phyloP scores from a whole-genome alignment of 2,113 vertebrate species.

The Ammodramus savannarum region DNA sequence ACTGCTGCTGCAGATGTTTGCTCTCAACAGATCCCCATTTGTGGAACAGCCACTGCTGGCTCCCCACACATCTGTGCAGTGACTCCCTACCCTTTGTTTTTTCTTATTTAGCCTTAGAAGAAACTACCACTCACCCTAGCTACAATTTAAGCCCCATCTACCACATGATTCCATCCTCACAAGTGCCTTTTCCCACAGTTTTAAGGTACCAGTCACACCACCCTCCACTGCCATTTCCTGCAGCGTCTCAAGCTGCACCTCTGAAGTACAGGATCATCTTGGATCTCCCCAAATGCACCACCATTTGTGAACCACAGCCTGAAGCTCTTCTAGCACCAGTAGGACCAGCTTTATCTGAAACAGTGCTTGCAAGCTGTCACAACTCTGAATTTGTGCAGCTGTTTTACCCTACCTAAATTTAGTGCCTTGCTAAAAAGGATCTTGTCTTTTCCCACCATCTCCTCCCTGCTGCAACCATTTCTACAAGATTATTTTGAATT shows the following conservation, averaged over 20 bases:
- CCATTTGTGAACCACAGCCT: neutral
- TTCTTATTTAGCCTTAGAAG: neutral
- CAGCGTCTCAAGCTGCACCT: neutral
- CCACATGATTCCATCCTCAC: neutral
- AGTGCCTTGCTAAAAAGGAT: neutral
- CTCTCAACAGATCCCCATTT: neutral
- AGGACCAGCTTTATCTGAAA: neutral
- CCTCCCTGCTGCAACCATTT: neutral
- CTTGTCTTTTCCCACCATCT: neutral
- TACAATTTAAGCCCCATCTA: neutral
- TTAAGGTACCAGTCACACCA: accelerated
- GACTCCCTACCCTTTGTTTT: neutral
- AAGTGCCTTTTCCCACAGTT: neutral
- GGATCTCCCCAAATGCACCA: neutral
- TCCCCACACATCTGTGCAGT: neutral
- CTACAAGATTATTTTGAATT: neutral
- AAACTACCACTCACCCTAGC: neutral
- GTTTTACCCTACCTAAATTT: neutral
- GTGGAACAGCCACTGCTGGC: neutral
- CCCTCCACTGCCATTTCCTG: neutral
- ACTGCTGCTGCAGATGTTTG: neutral
- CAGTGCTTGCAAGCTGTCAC: accelerated
- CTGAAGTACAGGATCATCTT: neutral
- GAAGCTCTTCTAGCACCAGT: neutral
- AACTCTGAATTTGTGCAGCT: neutral